Conservation (phyloP, 2,113 vertebrate species). For the Rhadina sibilatrix region DNA sequence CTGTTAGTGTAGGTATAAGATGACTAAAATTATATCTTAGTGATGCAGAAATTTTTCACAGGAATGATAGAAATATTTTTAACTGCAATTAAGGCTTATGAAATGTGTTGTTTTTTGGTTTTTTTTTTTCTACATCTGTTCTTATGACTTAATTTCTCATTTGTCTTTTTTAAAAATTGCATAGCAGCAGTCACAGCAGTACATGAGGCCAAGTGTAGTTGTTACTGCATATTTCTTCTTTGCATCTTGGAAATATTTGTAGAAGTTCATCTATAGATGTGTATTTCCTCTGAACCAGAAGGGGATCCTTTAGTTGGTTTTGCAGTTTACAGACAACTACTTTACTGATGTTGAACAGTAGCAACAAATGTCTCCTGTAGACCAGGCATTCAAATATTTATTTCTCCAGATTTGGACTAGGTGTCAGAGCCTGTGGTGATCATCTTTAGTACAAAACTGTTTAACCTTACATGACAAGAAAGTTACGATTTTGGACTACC, state of each 20-base stretch:
- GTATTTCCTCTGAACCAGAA: not conserved
- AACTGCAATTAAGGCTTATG: constrained; percentile 10
- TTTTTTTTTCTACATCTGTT: not conserved
- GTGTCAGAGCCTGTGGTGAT: not conserved
- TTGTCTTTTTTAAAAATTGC: not conserved
- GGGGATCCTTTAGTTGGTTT: not conserved
- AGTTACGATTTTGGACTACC: not conserved
- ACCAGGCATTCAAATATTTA: not conserved
- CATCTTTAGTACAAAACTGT: not conserved
- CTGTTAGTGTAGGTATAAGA: constrained; percentile 12
- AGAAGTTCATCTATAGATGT: not conserved
- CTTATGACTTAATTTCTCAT: not conserved
- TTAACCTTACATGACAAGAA: not conserved
- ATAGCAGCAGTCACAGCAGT: not conserved
- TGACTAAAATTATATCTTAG: constrained; percentile 40
- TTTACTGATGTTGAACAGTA: not conserved
- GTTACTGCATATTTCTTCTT: not conserved
- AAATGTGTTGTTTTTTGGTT: not conserved
- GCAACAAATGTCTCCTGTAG: not conserved
- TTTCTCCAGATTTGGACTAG: not conserved
- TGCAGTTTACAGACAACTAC: not conserved
- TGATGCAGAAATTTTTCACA: constrained; percentile 25
- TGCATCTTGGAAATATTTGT: not conserved
- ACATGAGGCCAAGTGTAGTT: not conserved
- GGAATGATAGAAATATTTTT: constrained; percentile 17